Conservation (phyloP, 2,797 vertebrate species). For the Microhierax caerulescens region DNA sequence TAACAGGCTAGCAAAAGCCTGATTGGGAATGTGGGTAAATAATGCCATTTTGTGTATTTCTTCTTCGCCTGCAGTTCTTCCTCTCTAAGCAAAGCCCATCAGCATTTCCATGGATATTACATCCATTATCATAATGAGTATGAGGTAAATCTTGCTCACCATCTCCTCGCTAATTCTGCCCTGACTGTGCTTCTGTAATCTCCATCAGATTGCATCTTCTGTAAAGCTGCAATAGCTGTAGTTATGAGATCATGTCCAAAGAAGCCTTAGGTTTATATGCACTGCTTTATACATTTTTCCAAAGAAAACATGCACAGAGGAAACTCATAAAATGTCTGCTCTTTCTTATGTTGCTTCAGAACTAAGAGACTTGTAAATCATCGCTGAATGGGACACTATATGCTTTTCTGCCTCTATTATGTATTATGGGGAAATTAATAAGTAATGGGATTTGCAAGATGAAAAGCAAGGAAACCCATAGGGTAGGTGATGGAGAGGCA, state of each 20-base stretch:
- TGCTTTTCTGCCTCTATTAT: conserved; percentile 59
- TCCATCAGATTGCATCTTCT: background rate
- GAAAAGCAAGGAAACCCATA: conserved; percentile 71
- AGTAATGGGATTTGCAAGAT: conserved; percentile 73
- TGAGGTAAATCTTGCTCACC: conserved; percentile 40
- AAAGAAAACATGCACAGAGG: conserved; percentile 25
- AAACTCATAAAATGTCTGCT: conserved; percentile 44
- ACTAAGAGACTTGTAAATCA: conserved; percentile 71
- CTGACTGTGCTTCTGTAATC: conserved; percentile 6
- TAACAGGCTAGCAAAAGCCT: background rate
- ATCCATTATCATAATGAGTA: conserved; percentile 48
- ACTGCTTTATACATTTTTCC: background rate
- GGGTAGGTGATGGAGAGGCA: conserved; percentile 69
- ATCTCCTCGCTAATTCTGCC: conserved; percentile 34
- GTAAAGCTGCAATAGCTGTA: background rate
- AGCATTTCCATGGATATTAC: conserved; percentile 57
- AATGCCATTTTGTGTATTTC: conserved; percentile 17
- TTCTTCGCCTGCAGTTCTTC: conserved; percentile 52
- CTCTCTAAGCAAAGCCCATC: conserved; percentile 37
- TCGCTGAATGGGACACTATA: conserved; percentile 51
- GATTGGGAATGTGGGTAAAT: conserved; percentile 30
- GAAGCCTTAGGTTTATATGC: background rate
- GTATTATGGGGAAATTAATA: conserved; percentile 72
- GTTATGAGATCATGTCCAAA: background rate
- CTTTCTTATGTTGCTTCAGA: conserved; percentile 26